Evolutionary conservation across 2,888 invertebrate species (phyloP).

Genomic region (Lasioglossum calceatum): DNA sequence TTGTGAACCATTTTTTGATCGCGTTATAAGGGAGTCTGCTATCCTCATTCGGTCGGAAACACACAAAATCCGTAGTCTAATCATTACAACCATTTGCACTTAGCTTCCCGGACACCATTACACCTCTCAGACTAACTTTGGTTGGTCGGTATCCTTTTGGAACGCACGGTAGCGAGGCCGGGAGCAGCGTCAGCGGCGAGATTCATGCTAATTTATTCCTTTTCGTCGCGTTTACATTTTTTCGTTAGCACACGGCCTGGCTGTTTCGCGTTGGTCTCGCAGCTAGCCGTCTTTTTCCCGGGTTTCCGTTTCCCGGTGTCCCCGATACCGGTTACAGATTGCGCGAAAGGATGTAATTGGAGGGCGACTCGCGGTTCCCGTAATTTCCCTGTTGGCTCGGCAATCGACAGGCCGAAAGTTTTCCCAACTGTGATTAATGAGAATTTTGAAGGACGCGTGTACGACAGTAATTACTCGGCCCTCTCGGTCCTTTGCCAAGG

Average conservation of each 20-base stretch:
- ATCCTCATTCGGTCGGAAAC: not conserved
- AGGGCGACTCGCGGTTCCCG: not conserved
- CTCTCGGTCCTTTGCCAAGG: conserved; percentile 33
- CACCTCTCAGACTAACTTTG: not conserved
- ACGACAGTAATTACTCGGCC: conserved; percentile 59
- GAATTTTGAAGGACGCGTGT: conserved; percentile 38
- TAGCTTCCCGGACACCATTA: not conserved
- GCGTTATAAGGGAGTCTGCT: not conserved
- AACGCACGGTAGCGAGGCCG: not conserved
- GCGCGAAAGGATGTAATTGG: not conserved
- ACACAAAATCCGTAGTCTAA: not conserved
- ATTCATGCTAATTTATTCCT: conserved; percentile 56
- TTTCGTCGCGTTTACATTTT: conserved; percentile 35
- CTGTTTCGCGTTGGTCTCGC: not conserved
- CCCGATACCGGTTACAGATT: not conserved
- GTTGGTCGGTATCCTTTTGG: not conserved
- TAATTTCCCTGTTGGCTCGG: conserved; percentile 17
- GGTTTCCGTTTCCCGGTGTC: not conserved
- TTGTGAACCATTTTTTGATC: not conserved
- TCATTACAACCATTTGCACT: not conserved
- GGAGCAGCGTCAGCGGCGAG: not conserved
- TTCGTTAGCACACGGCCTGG: not conserved
- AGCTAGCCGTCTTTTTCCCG: not conserved
- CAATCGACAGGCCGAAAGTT: conserved; percentile 14
- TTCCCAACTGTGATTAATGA: conserved; percentile 39